A percentile compares a stretch with the other conserved stretches of the same genome.
Evolutionary conservation across 2,113 vertebrate species (phyloP).

Genomic region (Melanocharis versteri): DNA sequence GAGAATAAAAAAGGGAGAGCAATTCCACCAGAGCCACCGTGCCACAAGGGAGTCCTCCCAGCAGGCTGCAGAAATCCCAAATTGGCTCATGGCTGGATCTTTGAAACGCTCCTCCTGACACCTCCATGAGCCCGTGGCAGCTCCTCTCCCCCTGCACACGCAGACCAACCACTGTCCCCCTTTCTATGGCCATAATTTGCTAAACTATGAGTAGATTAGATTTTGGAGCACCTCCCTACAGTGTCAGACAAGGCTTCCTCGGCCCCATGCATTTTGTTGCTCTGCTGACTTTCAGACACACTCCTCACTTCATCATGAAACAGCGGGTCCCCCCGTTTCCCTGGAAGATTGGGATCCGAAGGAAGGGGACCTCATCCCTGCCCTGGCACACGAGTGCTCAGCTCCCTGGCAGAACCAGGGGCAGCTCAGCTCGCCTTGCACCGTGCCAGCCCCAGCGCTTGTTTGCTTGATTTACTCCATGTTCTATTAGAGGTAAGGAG

Average conservation of each 20-base stretch:
- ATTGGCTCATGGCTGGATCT: not conserved
- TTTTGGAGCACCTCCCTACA: slow-evolving; percentile 19
- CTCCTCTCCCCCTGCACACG: not conserved
- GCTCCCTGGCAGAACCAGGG: not conserved
- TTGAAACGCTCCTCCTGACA: not conserved
- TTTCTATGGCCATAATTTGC: not conserved
- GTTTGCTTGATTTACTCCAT: not conserved
- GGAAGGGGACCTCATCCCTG: not conserved
- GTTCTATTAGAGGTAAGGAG: slow-evolving; percentile 1
- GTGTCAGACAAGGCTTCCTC: not conserved
- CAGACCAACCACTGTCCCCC: not conserved
- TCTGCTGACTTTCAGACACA: slow-evolving; percentile 11
- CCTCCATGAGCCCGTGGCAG: not conserved
- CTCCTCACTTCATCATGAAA: not conserved
- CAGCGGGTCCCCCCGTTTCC: not conserved
- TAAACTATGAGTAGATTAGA: not conserved
- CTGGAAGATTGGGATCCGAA: not conserved
- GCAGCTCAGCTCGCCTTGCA: not conserved
- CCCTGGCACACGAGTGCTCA: rapidly evolving
- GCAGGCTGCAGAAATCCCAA: rapidly evolving
- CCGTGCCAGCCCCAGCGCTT: not conserved
- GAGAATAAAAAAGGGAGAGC: slow-evolving; percentile 15
- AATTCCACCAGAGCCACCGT: not conserved
- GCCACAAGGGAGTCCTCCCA: not conserved
- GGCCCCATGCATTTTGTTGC: not conserved